phyloP scores from a whole-genome alignment of 2,113 vertebrate species.

The Gobius niger region DNA sequence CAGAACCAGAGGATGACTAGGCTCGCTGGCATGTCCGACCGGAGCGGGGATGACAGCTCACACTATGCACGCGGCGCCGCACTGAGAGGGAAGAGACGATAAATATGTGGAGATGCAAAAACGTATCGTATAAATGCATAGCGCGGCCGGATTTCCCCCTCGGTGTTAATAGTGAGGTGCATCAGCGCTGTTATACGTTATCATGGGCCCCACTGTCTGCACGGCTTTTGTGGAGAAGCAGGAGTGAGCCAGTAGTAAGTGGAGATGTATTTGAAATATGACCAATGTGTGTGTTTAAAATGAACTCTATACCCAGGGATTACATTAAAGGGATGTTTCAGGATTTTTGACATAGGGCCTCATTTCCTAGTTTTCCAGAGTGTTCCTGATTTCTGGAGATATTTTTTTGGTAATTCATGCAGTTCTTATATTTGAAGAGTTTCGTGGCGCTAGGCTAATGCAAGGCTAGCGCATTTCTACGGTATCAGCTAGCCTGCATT shows the following conservation, averaged over 20 bases:
- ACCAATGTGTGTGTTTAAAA: too few species aligned
- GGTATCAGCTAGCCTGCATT: too few species aligned
- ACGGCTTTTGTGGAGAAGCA: neutral
- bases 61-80: slow-evolving; percentile 28
- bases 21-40: slow-evolving; percentile 31
- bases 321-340: too few species aligned
- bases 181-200: neutral
- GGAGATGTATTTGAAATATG: neutral
- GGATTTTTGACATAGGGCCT: too few species aligned
- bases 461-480: too few species aligned
- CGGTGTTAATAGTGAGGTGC: neutral
- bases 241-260: neutral
- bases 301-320: too few species aligned
- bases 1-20: slow-evolving; percentile 39
- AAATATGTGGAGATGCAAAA: neutral
- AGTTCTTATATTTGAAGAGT: too few species aligned
- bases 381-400: too few species aligned
- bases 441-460: too few species aligned
- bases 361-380: too few species aligned
- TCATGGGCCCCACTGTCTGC: neutral
- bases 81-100: slow-evolving; percentile 5
- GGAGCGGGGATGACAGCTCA: slow-evolving; percentile 17
- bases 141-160: neutral
- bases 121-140: neutral
- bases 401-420: too few species aligned